These are phyloP conservation scores for Callospermophilus lateralis DNA, from an alignment of 2,113 vertebrate genomes.

Conservation along the genomic window DNA sequence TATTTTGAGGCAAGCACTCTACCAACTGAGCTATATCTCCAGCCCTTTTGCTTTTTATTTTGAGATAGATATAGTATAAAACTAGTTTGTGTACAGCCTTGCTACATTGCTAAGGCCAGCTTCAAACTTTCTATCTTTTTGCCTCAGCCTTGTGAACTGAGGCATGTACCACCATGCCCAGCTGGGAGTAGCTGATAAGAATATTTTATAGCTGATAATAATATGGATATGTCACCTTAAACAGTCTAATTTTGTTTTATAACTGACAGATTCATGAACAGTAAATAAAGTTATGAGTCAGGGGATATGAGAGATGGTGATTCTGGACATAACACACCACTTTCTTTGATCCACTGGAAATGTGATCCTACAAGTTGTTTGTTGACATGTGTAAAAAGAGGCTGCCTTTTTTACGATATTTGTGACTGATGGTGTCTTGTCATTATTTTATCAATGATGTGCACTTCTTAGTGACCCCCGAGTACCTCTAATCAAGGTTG, in stretches of 20 bases:
- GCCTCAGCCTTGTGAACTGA: too few species aligned
- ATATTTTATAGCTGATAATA: neutral
- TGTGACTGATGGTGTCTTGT: constrained; percentile 6
- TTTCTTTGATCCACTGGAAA: neutral
- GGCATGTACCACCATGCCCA: too few species aligned
- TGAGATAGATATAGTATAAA: too few species aligned
- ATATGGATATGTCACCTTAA: constrained; percentile 10
- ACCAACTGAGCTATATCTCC: too few species aligned
- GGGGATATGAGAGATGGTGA: neutral
- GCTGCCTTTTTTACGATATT: neutral
- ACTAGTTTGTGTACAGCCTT: too few species aligned
- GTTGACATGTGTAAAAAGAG: neutral
- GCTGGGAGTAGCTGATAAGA: neutral
- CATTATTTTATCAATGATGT: neutral
- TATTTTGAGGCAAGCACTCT: too few species aligned
- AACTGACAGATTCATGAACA: constrained; percentile 28
- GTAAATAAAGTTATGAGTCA: neutral
- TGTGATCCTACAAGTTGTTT: neutral
- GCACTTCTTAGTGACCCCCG: neutral
- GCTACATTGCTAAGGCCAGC: too few species aligned
- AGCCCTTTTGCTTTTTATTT: too few species aligned
- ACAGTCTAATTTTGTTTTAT: constrained; percentile 12
- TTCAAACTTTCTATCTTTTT: too few species aligned
- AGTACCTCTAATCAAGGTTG: neutral
- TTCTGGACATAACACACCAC: neutral